Conservation (phyloP, 2,888 invertebrate species). For the Rhingia rostrata region DNA sequence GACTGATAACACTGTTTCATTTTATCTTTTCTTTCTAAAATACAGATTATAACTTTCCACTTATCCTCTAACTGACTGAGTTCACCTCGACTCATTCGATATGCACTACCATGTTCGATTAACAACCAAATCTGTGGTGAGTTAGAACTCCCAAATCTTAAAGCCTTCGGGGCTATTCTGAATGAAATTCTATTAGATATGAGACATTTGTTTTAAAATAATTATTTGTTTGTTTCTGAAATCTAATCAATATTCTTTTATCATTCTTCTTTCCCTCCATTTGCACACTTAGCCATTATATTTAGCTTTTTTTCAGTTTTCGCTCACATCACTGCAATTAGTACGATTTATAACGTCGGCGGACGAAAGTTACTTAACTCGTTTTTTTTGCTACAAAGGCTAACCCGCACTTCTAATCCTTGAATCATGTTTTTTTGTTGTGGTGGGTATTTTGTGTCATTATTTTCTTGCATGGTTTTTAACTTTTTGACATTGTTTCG, state of each 20-base stretch:
- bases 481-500: not conserved
- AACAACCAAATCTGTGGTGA: not conserved
- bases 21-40: slow-evolving; percentile 16
- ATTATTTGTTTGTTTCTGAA: slow-evolving; percentile 67
- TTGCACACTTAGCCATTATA: slow-evolving; percentile 59
- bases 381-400: not conserved
- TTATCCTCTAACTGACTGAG: not conserved
- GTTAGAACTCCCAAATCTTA: not conserved
- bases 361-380: slow-evolving; percentile 31
- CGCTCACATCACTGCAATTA: slow-evolving; percentile 36
- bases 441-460: slow-evolving; percentile 38
- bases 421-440: slow-evolving; percentile 64
- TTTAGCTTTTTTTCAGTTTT: slow-evolving; percentile 46
- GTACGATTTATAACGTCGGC: slow-evolving; percentile 42
- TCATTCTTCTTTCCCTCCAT: slow-evolving; percentile 57
- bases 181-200: slow-evolving; percentile 59
- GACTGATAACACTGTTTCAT: not conserved
- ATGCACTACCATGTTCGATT: not conserved
- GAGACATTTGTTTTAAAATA: slow-evolving; percentile 67
- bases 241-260: slow-evolving; percentile 74
- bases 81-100: not conserved
- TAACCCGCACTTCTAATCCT: not conserved
- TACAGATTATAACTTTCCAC: not conserved
- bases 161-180: not conserved
- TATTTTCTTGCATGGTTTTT: not conserved